A percentile compares a stretch with the other conserved stretches of the same genome.
Conservation (phyloP, 2,113 vertebrate species). For the Ginglymostoma cirratum region DNA sequence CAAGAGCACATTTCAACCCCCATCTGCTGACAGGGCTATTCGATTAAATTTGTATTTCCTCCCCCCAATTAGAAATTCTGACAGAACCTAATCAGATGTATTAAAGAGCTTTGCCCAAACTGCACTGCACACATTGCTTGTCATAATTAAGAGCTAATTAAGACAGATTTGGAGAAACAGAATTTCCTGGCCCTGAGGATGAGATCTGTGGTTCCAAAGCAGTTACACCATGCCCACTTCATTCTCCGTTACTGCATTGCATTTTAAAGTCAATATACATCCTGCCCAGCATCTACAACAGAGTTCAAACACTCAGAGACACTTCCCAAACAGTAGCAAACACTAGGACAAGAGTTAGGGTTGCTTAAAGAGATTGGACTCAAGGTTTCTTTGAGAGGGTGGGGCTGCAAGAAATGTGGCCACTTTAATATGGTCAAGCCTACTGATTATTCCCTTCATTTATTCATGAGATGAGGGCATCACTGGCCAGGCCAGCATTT, state of each 20-base stretch:
- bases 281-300: not conserved
- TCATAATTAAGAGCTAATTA: not conserved
- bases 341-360: not conserved
- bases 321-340: not conserved
- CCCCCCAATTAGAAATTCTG: not conserved
- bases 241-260: not conserved
- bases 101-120: not conserved
- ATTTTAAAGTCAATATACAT: not conserved
- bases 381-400: not conserved
- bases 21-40: not conserved
- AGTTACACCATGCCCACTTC: not conserved
- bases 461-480: too few relatives aligned
- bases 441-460: too few relatives aligned
- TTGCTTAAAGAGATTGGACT: not conserved
- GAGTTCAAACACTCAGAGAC: not conserved
- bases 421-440: too few relatives aligned
- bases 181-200: not conserved
- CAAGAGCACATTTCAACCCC: not conserved
- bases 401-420: too few relatives aligned
- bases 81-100: not conserved
- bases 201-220: not conserved
- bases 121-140: too few relatives aligned
- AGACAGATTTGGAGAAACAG: not conserved
- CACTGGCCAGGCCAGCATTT: too few relatives aligned
- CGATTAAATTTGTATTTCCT: not conserved